Base-by-base conservation (phyloP, 2,888 invertebrate species). In the Tortricodes alternella region DNA sequence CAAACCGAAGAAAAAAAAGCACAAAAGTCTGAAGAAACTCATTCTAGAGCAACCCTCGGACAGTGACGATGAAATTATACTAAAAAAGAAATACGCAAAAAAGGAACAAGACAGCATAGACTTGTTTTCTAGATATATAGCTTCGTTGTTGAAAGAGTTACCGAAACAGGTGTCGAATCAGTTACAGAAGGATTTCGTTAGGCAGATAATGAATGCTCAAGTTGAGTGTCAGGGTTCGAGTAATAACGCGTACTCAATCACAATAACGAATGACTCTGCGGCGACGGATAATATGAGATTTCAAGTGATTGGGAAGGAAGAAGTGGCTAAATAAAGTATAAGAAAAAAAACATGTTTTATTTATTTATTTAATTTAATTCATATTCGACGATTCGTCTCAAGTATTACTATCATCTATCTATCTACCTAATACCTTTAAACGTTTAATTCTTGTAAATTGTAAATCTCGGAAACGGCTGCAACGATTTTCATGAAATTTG, bases 101-200 rank as follows among this genome's bases (percentile, higher is more conserved):
- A 63, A 61, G 27, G 52, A 59, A 6, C 38, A 53, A 27, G 69
- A 70, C 5, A 67, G 65, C 1, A 11, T 77, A 3, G 73, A 78
- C 16, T 58, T 68, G 13, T 81, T 81, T 18, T 76, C 73, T 0
- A 67, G 66, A 48, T 81, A 81, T 16, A 15, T 79, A 0, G 65
- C 64, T 0, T 71, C 77, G 0, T 46, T 81, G 37, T 46, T 81
- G 9, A 70, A 66, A 56, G 70, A 74, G n/a, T 13, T 81, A 2
- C 81, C 81, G 0, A 69, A 66, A 34, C 29, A 66, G 0, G 62
- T 69, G 0, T 73, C 78, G 0, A 71, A 70, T 52, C 62, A 64
- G 3, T 18, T 81, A 0, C 81, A 81, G 60, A 65, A 63, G 6
- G 73, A 79, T 2, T 73, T 81, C 13, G 62, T 75, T 2, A 69